These are phyloP conservation scores for Eidolon dupreanum DNA, from an alignment of 2,797 vertebrate genomes.

Conservation along the genomic window DNA sequence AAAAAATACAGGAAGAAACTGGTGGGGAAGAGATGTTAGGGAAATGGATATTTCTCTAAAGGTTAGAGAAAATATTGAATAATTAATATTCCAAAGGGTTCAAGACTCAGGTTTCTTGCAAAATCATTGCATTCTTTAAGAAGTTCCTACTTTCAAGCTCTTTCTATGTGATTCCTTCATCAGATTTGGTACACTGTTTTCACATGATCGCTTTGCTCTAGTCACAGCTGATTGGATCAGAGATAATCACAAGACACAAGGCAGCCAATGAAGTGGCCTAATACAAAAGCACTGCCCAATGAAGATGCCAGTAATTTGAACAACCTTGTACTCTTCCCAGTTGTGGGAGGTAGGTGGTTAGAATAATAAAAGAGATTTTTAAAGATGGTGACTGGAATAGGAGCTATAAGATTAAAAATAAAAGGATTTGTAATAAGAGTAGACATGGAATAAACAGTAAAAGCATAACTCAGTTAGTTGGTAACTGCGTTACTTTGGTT, in stretches of 20 bases:
- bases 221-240: neutral
- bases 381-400: neutral
- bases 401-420: neutral
- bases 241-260: neutral
- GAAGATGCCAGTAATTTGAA: neutral
- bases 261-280: neutral
- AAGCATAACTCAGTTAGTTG: neutral
- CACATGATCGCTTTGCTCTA: neutral
- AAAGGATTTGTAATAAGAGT: neutral
- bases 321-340: neutral
- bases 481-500: neutral
- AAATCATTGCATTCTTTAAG: neutral
- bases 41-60: neutral
- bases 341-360: neutral
- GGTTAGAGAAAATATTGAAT: neutral
- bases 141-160: accelerated
- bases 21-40: neutral
- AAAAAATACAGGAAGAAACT: neutral
- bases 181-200: neutral
- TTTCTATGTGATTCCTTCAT: neutral
- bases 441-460: neutral
- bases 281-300: neutral
- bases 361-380: neutral
- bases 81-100: neutral
- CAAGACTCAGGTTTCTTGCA: neutral